A percentile compares a stretch with the other conserved stretches of the same genome.
Conservation (phyloP, 2,888 invertebrate genomes). For the Petrolisthes cinctipes region DNA sequence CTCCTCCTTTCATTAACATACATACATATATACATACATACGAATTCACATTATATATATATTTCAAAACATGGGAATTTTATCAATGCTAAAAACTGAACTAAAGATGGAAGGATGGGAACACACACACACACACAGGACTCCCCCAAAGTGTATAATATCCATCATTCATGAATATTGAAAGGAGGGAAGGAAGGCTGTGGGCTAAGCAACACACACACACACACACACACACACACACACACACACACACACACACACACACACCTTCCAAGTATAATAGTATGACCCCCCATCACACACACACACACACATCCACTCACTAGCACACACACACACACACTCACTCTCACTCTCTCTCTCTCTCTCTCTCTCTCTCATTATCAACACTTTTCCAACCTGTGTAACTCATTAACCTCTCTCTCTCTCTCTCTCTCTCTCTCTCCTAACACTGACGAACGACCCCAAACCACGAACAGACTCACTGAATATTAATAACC, state of each 20-base stretch:
- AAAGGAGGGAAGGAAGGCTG: not conserved
- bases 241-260: conserved; percentile 37
- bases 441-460: conserved; percentile 3
- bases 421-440: conserved; percentile 8
- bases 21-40: not conserved
- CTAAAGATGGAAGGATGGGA: not conserved
- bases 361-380: not conserved
- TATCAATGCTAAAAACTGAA: not conserved
- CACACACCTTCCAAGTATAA: conserved; percentile 23
- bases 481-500: conserved; percentile 5
- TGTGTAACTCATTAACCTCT: not conserved
- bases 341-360: not conserved
- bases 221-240: conserved; percentile 1
- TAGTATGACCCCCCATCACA: conserved; percentile 1
- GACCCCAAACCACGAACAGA: not conserved
- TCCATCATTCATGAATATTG: too few species aligned
- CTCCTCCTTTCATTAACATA: not conserved
- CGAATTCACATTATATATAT: too few species aligned
- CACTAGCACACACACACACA: conserved; percentile 4
- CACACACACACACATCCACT: conserved; percentile 3
- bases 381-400: not conserved
- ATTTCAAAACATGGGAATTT: too few species aligned
- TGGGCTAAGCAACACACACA: not conserved
- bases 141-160: too few species aligned
- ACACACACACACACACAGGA: not conserved